Percentiles rank a stretch among this genome's conserved stretches.
phyloP scores from a whole-genome alignment of 1,140 invertebrate genomes.

The Diprion similis region DNA sequence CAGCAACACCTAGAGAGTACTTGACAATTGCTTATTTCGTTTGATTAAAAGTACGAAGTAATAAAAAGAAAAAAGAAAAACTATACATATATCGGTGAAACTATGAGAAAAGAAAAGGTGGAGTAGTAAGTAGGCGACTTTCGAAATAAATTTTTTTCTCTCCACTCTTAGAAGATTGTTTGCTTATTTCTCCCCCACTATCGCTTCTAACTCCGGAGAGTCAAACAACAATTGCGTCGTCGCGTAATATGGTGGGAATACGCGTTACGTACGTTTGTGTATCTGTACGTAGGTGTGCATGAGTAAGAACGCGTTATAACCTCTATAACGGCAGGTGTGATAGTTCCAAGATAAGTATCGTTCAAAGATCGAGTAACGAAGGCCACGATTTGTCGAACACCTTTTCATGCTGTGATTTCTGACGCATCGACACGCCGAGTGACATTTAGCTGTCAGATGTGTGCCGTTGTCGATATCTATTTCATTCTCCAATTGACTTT shows the following conservation, averaged over 20 bases:
- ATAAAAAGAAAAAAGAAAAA: no score
- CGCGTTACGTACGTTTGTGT: not conserved
- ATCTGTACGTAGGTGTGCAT: not conserved
- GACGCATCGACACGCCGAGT: no score
- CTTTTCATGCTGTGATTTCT: no score
- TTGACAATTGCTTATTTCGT: not conserved
- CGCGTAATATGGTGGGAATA: not conserved
- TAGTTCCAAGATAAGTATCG: no score
- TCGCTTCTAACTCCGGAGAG: not conserved
- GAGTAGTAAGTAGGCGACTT: not conserved
- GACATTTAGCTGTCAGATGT: not conserved
- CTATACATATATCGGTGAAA: not conserved
- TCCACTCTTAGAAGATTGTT: not conserved
- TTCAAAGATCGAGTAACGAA: no score
- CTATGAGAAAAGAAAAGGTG: not conserved
- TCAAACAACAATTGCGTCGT: not conserved
- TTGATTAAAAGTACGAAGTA: not conserved
- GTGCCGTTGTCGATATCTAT: not conserved
- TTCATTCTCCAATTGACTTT: slow-evolving; percentile 20
- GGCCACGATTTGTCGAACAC: no score
- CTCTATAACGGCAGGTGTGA: not conserved
- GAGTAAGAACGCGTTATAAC: not conserved
- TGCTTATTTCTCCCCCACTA: not conserved
- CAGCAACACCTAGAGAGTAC: no score
- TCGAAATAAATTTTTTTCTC: not conserved